phyloP scores from a whole-genome alignment of 2,797 vertebrate genomes.

The Pantherophis vulpinus region DNA sequence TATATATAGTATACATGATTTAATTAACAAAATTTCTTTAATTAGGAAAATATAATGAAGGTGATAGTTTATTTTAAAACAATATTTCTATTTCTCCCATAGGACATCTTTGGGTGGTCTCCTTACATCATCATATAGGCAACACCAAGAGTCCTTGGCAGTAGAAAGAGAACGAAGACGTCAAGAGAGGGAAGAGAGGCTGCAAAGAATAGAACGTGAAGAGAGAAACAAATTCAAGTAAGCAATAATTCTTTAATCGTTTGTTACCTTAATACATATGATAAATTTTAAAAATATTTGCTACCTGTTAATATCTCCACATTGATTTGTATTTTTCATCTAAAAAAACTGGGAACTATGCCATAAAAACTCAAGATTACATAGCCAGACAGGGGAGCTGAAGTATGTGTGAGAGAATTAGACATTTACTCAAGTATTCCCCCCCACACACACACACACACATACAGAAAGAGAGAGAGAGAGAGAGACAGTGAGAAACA shows the following conservation, averaged over 20 bases:
- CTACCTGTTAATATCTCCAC: background rate
- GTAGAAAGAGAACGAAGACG: slow-evolving; percentile 89
- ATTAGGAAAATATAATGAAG: background rate
- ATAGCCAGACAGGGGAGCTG: background rate
- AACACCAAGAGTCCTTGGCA: slow-evolving; percentile 93
- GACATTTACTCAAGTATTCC: background rate
- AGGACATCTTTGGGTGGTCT: slow-evolving; percentile 84
- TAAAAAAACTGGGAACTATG: background rate
- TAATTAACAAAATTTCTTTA: background rate
- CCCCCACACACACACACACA: background rate
- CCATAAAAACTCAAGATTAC: background rate
- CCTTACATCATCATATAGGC: slow-evolving; percentile 89
- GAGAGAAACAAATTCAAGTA: slow-evolving; percentile 95
- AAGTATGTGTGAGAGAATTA: background rate
- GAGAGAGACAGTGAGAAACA: too few species aligned
- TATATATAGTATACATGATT: background rate
- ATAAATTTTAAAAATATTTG: background rate
- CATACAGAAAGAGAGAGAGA: too few species aligned
- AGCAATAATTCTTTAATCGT: slow-evolving; percentile 46
- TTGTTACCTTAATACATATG: slow-evolving; percentile 10
- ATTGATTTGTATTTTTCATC: background rate
- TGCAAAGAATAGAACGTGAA: slow-evolving; percentile 92
- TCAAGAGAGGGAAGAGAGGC: slow-evolving; percentile 89
- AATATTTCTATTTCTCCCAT: slow-evolving; percentile 42
- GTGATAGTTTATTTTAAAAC: slow-evolving; percentile 33